Evolutionary conservation across 1,140 invertebrate genomes (phyloP).

Genomic region (Oscheius sp.): DNA sequence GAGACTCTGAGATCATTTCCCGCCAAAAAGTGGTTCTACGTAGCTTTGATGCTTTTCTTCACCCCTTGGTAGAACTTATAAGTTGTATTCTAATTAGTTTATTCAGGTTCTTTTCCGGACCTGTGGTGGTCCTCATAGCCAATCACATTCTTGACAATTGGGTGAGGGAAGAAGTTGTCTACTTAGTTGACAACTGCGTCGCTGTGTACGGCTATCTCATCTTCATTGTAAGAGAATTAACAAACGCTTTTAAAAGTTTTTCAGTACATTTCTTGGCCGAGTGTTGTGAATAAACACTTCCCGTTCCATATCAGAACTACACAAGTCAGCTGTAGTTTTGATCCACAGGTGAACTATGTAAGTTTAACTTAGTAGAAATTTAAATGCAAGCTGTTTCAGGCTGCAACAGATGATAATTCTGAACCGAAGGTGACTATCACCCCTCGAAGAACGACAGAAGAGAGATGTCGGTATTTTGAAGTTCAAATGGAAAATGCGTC

Average conservation of each 20-base stretch:
- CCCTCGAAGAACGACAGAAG: not conserved
- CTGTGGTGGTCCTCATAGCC: slow-evolving; percentile 76
- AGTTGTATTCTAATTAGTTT: slow-evolving; percentile 21
- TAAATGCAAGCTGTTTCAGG: not conserved
- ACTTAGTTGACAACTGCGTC: slow-evolving; percentile 74
- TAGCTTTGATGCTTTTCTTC: slow-evolving; percentile 76
- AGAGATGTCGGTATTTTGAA: not conserved
- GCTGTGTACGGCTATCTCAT: slow-evolving; percentile 75
- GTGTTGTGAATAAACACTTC: slow-evolving; percentile 78
- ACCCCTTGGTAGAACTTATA: slow-evolving; percentile 71
- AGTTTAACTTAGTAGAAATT: not conserved
- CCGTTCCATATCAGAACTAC: slow-evolving; percentile 81
- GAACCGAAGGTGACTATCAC: not conserved
- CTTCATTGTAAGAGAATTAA: slow-evolving; percentile 71
- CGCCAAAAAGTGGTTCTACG: slow-evolving; percentile 72
- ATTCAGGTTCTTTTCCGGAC: slow-evolving; percentile 73
- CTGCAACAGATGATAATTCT: not conserved
- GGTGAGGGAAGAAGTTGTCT: slow-evolving; percentile 84
- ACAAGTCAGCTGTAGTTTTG: slow-evolving; percentile 64
- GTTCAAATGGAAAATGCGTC: too few species aligned
- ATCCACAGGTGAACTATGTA: slow-evolving; percentile 37
- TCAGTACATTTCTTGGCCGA: slow-evolving; percentile 75
- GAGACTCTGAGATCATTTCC: slow-evolving; percentile 80
- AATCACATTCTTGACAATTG: slow-evolving; percentile 80
- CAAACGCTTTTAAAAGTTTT: slow-evolving; percentile 45